A percentile compares a stretch with the other conserved stretches of the same genome.
Conservation (phyloP, 2,797 vertebrate genomes). For the Pipistrellus pipistrellus region DNA sequence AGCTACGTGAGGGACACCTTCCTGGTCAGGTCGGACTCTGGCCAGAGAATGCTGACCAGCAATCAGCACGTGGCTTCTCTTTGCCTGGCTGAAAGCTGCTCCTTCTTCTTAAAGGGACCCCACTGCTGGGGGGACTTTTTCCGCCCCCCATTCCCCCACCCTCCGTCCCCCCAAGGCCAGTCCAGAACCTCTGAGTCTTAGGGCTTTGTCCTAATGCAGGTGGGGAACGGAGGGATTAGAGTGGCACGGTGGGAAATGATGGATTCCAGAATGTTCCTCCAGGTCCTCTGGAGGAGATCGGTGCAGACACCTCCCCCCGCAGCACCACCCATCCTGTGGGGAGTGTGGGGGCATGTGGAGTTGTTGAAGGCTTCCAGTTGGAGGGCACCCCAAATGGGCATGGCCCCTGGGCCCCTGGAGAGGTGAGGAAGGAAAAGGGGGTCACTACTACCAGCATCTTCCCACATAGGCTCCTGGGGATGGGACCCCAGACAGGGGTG, state of each 20-base stretch:
- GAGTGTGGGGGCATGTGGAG: not conserved
- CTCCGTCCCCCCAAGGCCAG: not conserved
- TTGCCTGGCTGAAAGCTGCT: not conserved
- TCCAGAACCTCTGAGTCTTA: not conserved
- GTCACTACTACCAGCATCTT: not conserved
- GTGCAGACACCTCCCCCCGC: too few species aligned
- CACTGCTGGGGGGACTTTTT: not conserved
- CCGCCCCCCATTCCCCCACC: not conserved
- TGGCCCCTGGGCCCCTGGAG: not conserved
- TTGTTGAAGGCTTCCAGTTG: not conserved
- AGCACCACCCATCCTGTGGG: not conserved
- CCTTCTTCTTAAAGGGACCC: not conserved
- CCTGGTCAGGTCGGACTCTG: not conserved
- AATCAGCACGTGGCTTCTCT: not conserved
- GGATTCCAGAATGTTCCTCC: not conserved
- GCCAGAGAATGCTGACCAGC: not conserved
- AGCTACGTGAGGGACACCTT: conserved; percentile 21
- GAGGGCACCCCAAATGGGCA: not conserved
- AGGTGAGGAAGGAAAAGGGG: not conserved
- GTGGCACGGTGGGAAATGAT: not conserved
- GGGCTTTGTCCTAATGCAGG: not conserved
- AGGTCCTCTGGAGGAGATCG: too few species aligned
- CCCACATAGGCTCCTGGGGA: not conserved
- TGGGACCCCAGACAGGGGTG: not conserved
- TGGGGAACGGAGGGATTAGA: not conserved